These are phyloP conservation scores for Sitta carolinensis DNA, from an alignment of 2,797 vertebrate genomes.

Conservation along the genomic window DNA sequence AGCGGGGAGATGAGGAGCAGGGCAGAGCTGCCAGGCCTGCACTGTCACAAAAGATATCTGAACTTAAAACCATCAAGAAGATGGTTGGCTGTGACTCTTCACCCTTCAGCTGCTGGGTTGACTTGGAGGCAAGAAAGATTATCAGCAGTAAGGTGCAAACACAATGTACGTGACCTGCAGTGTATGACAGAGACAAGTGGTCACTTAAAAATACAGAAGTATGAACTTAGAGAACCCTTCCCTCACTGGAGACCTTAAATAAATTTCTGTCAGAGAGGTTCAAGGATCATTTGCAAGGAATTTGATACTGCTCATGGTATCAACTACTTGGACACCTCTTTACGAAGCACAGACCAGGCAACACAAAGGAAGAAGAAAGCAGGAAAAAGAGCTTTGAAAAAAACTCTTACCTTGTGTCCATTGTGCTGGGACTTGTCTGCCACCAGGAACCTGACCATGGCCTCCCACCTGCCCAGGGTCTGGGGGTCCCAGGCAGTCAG, in stretches of 20 bases:
- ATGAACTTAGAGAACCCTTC: background rate
- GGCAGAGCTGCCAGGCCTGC: background rate
- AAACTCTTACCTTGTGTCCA: conserved; percentile 69
- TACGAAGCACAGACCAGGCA: background rate
- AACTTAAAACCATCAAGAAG: background rate
- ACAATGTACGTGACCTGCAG: background rate
- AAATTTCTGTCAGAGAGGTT: background rate
- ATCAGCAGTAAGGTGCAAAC: background rate
- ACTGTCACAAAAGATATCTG: background rate
- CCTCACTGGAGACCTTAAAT: background rate
- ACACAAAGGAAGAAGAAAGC: background rate
- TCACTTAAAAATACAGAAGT: background rate
- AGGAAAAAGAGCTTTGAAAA: background rate
- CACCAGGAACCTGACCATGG: conserved; percentile 82
- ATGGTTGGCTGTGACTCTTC: background rate
- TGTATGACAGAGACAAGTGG: background rate
- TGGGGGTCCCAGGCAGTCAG: conserved; percentile 81
- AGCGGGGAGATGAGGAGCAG: background rate
- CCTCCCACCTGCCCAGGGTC: conserved; percentile 80
- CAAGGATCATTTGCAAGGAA: background rate
- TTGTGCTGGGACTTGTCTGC: conserved; percentile 68
- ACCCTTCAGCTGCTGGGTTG: background rate
- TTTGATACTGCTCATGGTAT: background rate
- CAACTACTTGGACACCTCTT: background rate
- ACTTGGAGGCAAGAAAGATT: background rate